Evolutionary conservation across 1,140 invertebrate species (phyloP), one percentile per base, ranked within the genome.

Genomic region (Teleopsis dalmanni): DNA sequence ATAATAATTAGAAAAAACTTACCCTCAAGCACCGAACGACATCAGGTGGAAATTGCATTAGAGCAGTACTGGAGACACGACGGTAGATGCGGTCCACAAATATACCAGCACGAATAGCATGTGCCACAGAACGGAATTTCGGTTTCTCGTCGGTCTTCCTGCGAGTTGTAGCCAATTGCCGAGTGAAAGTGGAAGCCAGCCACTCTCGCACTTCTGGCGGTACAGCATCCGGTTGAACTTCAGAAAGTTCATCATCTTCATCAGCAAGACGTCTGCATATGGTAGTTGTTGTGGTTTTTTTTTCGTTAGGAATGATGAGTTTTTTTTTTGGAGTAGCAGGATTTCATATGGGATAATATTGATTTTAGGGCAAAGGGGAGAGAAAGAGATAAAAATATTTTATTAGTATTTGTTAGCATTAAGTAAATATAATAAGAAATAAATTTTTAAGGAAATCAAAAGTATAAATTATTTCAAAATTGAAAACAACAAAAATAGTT

Each of bases 81-180:
- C 93, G 79, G 71, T 95, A 96, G 62, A 96, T 95, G 57, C 91
- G 83, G 71, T 97, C 95, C 54, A 98, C 95, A 76, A 98, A 95
- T 59, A 98, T 95, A 19, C 95, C 95, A 2, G 95, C 94, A 13
- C 95, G 77, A 57, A 98, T 97, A 49, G 93, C 95, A 66, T 98
- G 91, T n/a, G 95, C 95, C 45, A 98, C 95, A 35, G 91, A 92
- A 43, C 90, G 81, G 73, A 97, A 96, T 73, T 87, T 85, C 14
- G 85, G 85, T 62, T 88, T 88, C 65, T 86, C 85, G 65, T 87
- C 88, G 29, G 76, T 82, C 67, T 79, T 83, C 62, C 79, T 79
- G 52, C 80, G 81, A 37, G 80, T 81, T 45, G 82, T 87, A 47
- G 80, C 89, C 72, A 85, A 69, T 68, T 93, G 90, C 50, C 91